Evolutionary conservation across 2,113 vertebrate species (phyloP).

Genomic region (Diadophis punctatus): DNA sequence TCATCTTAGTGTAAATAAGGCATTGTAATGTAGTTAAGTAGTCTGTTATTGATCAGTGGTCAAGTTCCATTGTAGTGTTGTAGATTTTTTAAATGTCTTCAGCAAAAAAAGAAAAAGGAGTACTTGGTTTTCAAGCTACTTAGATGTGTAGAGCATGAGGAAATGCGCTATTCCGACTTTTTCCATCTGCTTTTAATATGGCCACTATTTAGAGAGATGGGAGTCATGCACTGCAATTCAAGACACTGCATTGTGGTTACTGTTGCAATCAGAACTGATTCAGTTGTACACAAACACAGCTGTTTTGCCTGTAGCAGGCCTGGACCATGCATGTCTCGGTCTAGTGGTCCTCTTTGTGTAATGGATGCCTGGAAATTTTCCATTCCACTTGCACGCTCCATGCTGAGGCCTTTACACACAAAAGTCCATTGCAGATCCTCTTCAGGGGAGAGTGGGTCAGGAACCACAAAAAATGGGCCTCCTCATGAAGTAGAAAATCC

Average conservation of each 20-base stretch:
- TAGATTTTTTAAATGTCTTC: slow-evolving; percentile 26
- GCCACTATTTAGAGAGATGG: slow-evolving; percentile 7
- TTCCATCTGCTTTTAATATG: slow-evolving; percentile 12
- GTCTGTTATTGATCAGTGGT: slow-evolving; percentile 54
- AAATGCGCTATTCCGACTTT: slow-evolving; percentile 6
- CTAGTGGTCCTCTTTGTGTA: neutral
- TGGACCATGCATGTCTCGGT: neutral
- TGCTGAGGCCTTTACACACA: neutral
- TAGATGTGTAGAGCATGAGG: slow-evolving; percentile 37
- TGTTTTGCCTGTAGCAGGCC: neutral
- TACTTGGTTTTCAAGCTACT: slow-evolving; percentile 24
- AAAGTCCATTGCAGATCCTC: neutral
- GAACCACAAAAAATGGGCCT: neutral
- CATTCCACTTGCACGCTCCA: neutral
- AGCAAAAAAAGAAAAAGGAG: slow-evolving; percentile 26
- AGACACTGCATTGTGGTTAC: neutral
- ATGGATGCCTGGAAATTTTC: neutral
- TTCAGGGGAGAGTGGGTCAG: neutral
- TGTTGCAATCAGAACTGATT: neutral
- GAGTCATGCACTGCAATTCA: neutral
- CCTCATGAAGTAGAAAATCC: neutral
- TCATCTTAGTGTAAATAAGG: slow-evolving; percentile 52
- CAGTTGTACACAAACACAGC: neutral
- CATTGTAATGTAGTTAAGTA: slow-evolving; percentile 32
- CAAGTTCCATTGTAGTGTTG: slow-evolving; percentile 47